phyloP scores from a whole-genome alignment of 2,797 vertebrate genomes.

The Hydrolagus colliei region DNA sequence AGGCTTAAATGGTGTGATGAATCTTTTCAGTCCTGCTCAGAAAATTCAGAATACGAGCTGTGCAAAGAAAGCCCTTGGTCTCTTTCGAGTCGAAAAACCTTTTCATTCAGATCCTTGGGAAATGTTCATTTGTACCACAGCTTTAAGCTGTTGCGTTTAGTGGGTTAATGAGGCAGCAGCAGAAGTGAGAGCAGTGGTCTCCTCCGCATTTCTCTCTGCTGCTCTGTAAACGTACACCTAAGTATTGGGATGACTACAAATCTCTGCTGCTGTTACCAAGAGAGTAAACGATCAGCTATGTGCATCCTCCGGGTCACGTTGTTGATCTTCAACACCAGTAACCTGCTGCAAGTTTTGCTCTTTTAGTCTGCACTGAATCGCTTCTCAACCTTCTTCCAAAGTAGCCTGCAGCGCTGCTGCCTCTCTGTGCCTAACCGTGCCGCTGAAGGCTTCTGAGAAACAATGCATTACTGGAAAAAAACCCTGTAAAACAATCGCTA shows the following conservation, averaged over 20 bases:
- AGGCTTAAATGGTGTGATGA: conserved; percentile 49
- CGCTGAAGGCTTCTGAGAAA: conserved; percentile 42
- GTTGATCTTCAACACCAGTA: not conserved
- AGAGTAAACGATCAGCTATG: not conserved
- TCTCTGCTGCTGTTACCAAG: not conserved
- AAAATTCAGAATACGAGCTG: not conserved
- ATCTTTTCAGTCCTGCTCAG: not conserved
- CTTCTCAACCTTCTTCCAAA: not conserved
- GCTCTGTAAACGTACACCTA: conserved; percentile 22
- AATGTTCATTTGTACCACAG: not conserved
- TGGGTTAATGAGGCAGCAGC: conserved; percentile 50
- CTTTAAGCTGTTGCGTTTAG: not conserved
- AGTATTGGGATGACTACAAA: conserved; percentile 16
- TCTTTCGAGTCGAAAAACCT: not conserved
- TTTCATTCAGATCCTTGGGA: not conserved
- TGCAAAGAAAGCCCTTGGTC: not conserved
- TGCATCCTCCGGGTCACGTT: not conserved
- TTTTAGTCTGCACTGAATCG: conserved; percentile 47
- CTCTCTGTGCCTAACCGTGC: conserved; percentile 39
- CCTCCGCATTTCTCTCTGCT: conserved; percentile 30
- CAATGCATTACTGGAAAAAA: conserved; percentile 47
- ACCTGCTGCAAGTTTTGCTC: conserved; percentile 43
- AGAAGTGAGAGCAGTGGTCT: conserved; percentile 44
- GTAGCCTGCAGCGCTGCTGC: conserved; percentile 19
- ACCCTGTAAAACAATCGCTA: conserved; percentile 50